Conservation (phyloP, 2,797 vertebrate genomes). For the Hipposideros larvatus region DNA sequence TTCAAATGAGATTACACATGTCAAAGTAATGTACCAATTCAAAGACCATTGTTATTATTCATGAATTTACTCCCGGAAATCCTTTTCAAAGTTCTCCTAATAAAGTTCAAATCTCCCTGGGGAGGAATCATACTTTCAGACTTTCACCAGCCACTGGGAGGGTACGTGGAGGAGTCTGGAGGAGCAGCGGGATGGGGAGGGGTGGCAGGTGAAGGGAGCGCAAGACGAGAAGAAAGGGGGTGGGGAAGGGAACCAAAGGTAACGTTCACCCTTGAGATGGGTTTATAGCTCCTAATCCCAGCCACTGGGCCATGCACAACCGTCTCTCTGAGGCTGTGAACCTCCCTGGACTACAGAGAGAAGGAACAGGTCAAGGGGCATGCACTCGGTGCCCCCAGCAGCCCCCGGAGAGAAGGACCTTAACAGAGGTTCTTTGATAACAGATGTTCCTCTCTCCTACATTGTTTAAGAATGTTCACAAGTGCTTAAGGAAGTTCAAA, state of each 20-base stretch:
- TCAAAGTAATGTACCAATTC: background rate
- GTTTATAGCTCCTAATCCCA: background rate
- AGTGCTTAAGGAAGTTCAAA: background rate
- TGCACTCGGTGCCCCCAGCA: background rate
- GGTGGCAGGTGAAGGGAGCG: background rate
- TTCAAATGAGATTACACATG: fast-evolving
- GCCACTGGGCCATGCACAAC: background rate
- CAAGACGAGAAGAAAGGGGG: background rate
- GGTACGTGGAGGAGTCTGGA: background rate
- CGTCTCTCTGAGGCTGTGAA: background rate
- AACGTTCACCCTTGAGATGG: background rate
- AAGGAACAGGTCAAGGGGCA: too few species aligned
- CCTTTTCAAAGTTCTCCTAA: background rate
- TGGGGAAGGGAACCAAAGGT: background rate
- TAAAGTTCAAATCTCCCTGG: background rate
- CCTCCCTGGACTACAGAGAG: background rate
- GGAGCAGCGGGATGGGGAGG: too few species aligned
- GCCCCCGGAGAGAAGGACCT: background rate
- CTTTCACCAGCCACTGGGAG: background rate
- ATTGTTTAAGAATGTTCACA: background rate
- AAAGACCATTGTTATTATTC: background rate
- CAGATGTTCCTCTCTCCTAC: background rate
- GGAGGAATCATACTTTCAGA: background rate
- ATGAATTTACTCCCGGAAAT: background rate
- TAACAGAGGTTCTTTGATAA: background rate